Evolutionary conservation across 53 echinoderm and acorn worm species (phyloP).

Genomic region (Holothuria leucospilota): DNA sequence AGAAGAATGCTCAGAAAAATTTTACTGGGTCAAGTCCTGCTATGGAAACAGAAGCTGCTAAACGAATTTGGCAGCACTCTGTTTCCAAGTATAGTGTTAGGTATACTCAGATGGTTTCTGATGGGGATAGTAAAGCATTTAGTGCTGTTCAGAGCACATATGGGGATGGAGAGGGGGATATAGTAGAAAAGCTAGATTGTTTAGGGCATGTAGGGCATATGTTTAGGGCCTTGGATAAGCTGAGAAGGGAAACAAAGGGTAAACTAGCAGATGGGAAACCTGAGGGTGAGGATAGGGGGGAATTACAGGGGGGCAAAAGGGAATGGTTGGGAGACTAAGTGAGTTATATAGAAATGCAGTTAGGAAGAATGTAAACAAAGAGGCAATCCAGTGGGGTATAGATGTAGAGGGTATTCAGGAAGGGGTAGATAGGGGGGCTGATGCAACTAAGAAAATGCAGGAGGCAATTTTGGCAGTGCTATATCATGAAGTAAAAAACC

Average conservation of each 20-base stretch:
- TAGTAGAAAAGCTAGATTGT: conserved; percentile 53
- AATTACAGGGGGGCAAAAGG: conserved; percentile 21
- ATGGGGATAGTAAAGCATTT: conserved; percentile 41
- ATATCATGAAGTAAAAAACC: conserved; percentile 50
- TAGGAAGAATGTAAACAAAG: conserved; percentile 34
- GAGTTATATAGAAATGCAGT: conserved; percentile 4
- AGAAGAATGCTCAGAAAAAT: background rate
- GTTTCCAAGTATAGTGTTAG: conserved; percentile 14
- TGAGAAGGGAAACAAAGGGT: too few species aligned
- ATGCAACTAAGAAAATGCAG: conserved; percentile 24
- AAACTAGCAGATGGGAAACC: conserved; percentile 29
- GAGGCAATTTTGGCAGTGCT: too few species aligned
- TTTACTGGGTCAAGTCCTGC: too few species aligned
- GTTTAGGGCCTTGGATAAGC: conserved; percentile 56
- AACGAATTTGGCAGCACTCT: conserved; percentile 5
- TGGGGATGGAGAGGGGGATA: background rate
- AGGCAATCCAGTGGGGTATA: conserved; percentile 26
- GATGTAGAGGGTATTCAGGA: background rate
- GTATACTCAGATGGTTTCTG: too few species aligned
- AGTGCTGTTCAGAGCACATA: conserved; percentile 37
- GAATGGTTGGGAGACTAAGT: too few species aligned
- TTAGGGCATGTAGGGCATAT: conserved; percentile 64
- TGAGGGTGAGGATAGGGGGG: conserved; percentile 31
- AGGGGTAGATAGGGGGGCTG: background rate
- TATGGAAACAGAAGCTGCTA: too few species aligned